Evolutionary conservation across 2,797 vertebrate genomes (phyloP).

Genomic region (Lepilemur ruficaudatus): DNA sequence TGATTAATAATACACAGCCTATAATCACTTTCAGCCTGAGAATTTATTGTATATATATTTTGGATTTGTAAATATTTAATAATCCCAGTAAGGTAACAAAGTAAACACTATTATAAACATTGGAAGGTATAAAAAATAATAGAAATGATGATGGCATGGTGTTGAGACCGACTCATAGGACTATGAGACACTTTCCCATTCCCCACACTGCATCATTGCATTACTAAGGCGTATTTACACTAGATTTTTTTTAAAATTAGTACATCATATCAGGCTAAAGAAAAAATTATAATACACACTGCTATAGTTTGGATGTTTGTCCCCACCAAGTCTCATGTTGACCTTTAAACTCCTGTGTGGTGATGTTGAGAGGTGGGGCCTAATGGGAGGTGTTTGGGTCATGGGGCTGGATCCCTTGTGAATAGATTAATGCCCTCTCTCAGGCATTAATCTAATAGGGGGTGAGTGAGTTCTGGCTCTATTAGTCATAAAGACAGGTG

Average conservation of each 20-base stretch:
- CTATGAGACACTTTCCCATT: background rate
- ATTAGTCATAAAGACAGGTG: background rate
- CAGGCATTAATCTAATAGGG: no score
- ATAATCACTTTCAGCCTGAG: background rate
- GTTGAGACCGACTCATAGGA: background rate
- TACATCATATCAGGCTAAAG: background rate
- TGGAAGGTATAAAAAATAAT: background rate
- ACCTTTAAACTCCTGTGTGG: background rate
- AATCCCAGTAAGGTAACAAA: background rate
- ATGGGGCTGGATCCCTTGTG: background rate
- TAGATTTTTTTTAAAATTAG: background rate
- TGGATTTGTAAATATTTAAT: background rate
- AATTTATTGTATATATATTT: background rate
- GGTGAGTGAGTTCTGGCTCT: background rate
- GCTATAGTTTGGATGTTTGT: no score
- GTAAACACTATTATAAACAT: background rate
- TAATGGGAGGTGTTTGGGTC: background rate
- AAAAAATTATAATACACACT: background rate
- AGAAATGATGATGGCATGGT: background rate
- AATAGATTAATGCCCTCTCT: background rate
- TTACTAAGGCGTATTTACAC: background rate
- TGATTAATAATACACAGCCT: background rate
- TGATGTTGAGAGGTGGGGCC: background rate
- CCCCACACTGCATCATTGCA: rapidly evolving
- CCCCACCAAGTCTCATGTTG: background rate